Conservation (phyloP, 2,113 vertebrate species). For the human (Homo sapiens) region DNA sequence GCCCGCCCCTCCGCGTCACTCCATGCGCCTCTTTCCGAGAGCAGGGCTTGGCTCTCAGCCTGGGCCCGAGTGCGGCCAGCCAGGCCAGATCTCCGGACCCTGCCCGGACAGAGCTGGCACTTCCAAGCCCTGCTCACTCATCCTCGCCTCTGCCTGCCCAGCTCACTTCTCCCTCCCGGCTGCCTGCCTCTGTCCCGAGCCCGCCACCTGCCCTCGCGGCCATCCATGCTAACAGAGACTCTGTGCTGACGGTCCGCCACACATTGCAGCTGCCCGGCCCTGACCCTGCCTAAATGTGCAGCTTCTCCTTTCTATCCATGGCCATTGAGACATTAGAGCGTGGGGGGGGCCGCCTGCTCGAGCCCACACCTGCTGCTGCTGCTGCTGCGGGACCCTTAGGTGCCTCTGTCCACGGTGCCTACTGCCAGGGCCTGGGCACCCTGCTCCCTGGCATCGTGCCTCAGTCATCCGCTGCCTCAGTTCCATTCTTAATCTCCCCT, state of each 20-base stretch:
- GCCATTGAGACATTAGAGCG: background rate
- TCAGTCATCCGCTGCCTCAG: background rate
- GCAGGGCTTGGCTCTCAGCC: background rate
- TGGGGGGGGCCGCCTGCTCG: constrained; percentile 40
- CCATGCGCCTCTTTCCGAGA: background rate
- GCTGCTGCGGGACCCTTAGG: background rate
- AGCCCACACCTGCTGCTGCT: background rate
- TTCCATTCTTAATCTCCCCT: background rate
- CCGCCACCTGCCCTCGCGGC: constrained; percentile 66
- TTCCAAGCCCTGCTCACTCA: constrained; percentile 28
- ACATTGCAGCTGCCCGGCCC: background rate
- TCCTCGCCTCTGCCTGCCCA: background rate
- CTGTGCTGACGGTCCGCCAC: background rate
- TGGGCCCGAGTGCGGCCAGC: background rate
- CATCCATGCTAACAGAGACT: background rate
- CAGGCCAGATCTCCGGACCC: constrained; percentile 36
- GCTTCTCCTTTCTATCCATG: background rate
- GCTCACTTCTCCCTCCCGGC: constrained; percentile 73
- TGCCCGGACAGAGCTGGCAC: constrained; percentile 24
- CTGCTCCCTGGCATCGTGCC: background rate
- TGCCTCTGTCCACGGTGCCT: background rate
- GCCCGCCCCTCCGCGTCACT: background rate
- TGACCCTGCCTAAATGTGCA: background rate
- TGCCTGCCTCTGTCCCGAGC: constrained; percentile 76
- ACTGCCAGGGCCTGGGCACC: background rate